Base-by-base conservation (phyloP, 2,888 invertebrate genomes). In the Apomyelois bistriatella region DNA sequence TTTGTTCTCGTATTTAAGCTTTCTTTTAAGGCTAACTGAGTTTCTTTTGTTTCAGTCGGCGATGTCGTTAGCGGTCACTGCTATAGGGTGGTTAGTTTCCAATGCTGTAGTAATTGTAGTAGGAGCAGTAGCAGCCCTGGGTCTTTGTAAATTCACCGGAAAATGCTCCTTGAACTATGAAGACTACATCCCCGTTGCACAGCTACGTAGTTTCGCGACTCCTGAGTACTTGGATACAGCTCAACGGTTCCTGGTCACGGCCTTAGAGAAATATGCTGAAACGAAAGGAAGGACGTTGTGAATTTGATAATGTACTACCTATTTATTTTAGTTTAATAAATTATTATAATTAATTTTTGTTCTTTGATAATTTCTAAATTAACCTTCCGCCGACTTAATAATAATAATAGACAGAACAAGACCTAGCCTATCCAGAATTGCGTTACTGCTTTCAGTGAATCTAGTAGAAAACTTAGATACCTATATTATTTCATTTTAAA, bases 161-260 rank as follows among this genome's bases (percentile, higher is more conserved):
- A 66, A 64, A 38, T 77, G 72, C 52, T 59, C 57, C 28, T 6
- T 69, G 22, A 55, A 64, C 55, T 71, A 70, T 36, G 66, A 72
- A 10, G 53, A 59, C 0, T 59, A 57, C 15, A 52, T 70, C 7
- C 68, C 68, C 1, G 55, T 70, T 2, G 58, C 62, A 0, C 63
- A 91, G 13, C 79, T 92, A 30, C 72, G 87, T 10, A 72, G 82
- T 1, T 76, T 86, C 50, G 85, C 92, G 48, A 91, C 91, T 0
- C 88, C 91, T 4, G 92, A 92, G 46, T 82, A 81, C 47, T 66
- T 93, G 37, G 82, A 91, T 2, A 78, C 83, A 0, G 90, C 91
- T 0, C 87, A 92, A 3, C 70, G 78, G 7, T 78, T 92, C 43
- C 81, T 93, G 0, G 70, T 83, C 41, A 85, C 80, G 38, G 92